Percentiles rank a stretch among this genome's conserved stretches.
Evolutionary conservation across 2,113 vertebrate species (phyloP).

Genomic region (Channa argus): DNA sequence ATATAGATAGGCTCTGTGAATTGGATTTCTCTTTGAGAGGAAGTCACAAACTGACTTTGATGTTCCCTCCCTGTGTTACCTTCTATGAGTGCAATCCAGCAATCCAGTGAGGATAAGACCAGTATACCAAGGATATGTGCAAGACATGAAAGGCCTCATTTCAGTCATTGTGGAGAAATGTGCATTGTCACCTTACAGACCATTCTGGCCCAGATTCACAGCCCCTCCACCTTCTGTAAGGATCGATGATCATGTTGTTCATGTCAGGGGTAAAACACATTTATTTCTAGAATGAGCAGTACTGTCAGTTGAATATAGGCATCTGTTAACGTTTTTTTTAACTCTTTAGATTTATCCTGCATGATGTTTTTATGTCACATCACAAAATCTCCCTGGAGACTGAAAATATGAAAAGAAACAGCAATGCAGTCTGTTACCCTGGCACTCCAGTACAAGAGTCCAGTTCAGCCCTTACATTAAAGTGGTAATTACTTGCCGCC

Average conservation of each 20-base stretch:
- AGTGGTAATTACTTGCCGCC: no score
- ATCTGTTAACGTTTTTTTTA: no score
- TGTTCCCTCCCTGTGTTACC: constrained; percentile 43
- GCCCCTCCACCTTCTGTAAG: no score
- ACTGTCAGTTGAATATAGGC: background rate
- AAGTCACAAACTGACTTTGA: constrained; percentile 57
- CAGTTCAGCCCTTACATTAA: no score
- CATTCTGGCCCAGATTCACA: background rate
- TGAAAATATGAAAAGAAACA: no score
- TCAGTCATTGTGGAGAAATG: background rate
- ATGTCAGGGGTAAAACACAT: no score
- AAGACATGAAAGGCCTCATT: constrained; percentile 39
- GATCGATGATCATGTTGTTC: no score
- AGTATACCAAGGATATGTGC: constrained; percentile 10
- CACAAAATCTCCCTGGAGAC: no score
- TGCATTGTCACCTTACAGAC: background rate
- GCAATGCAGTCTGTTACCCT: no score
- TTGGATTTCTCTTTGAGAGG: constrained; percentile 47
- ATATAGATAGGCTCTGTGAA: background rate
- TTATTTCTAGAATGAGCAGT: background rate
- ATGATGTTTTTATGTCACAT: no score
- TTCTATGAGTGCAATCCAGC: constrained; percentile 37
- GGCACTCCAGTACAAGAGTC: no score
- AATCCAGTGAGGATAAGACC: constrained; percentile 4
- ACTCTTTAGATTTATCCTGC: no score